A percentile compares a stretch with the other conserved stretches of the same genome.
phyloP scores from a whole-genome alignment of 23 tunicate genomes.

The Trididemnum miniatum region DNA sequence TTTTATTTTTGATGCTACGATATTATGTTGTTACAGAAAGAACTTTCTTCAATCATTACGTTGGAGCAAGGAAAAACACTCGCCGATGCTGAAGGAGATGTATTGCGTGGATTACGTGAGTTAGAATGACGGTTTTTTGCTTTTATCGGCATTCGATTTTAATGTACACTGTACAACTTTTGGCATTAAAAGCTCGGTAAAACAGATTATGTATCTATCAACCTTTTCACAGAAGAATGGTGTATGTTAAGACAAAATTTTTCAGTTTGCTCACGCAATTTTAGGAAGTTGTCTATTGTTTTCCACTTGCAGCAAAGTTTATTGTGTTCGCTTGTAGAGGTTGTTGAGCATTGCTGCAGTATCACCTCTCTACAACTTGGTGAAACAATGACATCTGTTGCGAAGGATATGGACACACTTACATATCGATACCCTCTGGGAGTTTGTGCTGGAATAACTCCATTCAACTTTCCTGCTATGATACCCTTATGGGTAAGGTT shows the following conservation, averaged over 20 bases:
- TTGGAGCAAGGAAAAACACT: constrained; percentile 96
- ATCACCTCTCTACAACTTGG: constrained; percentile 90
- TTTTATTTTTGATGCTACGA: no score
- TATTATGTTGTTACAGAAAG: no score
- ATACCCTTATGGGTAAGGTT: constrained; percentile 98
- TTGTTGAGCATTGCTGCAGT: constrained; percentile 98
- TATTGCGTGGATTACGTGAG: constrained; percentile 91
- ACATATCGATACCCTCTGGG: constrained; percentile 97
- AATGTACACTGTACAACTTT: no score
- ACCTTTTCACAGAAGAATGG: no score
- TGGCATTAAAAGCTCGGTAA: no score
- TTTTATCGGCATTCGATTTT: no score
- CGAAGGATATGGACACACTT: constrained; percentile 95
- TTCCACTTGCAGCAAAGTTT: no score
- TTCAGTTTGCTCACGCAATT: no score
- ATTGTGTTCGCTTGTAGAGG: constrained; percentile 57
- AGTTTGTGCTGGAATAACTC: constrained; percentile 97
- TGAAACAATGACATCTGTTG: constrained; percentile 87
- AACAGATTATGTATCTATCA: no score
- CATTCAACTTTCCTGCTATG: constrained; percentile 99
- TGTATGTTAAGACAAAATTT: no score
- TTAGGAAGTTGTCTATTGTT: no score
- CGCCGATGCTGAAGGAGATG: constrained; percentile 99
- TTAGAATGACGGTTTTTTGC: no score
- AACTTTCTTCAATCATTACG: constrained; percentile 81